Evolutionary conservation across 2,888 invertebrate genomes (phyloP).

Genomic region (Amblyjoppa proteus): DNA sequence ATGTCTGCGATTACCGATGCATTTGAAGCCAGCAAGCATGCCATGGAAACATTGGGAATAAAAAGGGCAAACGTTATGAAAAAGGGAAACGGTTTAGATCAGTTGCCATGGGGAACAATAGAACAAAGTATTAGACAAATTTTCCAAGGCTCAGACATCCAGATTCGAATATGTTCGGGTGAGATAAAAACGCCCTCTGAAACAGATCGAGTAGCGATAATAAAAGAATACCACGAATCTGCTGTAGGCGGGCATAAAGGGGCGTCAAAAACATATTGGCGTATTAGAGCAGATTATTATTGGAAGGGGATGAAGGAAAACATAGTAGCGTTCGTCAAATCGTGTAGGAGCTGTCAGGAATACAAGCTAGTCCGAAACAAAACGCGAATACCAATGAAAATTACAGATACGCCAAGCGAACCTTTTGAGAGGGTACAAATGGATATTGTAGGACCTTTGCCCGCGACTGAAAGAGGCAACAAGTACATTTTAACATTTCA

Average conservation of each 20-base stretch:
- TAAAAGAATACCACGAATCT: slow-evolving; percentile 62
- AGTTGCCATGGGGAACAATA: neutral
- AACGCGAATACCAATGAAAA: slow-evolving; percentile 45
- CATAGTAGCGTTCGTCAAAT: slow-evolving; percentile 56
- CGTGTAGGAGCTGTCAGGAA: slow-evolving; percentile 66
- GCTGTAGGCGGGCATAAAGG: slow-evolving; percentile 60
- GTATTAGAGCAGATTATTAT: slow-evolving; percentile 55
- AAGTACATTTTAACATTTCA: slow-evolving; percentile 53
- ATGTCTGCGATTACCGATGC: neutral
- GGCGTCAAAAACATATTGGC: slow-evolving; percentile 42
- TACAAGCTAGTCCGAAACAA: slow-evolving; percentile 53
- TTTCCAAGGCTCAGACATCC: neutral
- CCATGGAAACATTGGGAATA: slow-evolving; percentile 17
- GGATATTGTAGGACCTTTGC: slow-evolving; percentile 70
- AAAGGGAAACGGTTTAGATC: neutral
- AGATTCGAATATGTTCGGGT: slow-evolving; percentile 30
- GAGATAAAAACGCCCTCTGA: slow-evolving; percentile 38
- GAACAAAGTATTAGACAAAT: neutral
- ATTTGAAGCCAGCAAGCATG: neutral
- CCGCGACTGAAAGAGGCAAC: slow-evolving; percentile 53
- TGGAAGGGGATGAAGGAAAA: slow-evolving; percentile 64
- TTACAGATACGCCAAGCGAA: slow-evolving; percentile 43
- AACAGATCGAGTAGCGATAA: slow-evolving; percentile 25
- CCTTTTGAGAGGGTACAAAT: slow-evolving; percentile 66
- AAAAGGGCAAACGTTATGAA: neutral